A percentile compares a stretch with the other conserved stretches of the same genome.
Conservation (phyloP, 2,888 invertebrate species). For the Chalcosyrphus nemorum region DNA sequence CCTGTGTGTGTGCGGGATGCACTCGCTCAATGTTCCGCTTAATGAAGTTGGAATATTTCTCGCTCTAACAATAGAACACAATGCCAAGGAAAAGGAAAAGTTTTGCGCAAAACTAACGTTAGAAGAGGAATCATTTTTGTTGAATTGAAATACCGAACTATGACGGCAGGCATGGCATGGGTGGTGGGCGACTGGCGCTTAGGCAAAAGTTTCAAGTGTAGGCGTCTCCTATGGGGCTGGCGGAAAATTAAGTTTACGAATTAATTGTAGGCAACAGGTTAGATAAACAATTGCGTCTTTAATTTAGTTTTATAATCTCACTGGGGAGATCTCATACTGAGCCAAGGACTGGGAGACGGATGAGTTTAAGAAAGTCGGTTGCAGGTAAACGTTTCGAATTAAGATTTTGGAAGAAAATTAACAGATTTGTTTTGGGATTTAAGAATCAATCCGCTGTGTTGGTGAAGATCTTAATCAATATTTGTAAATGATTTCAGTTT, state of each 20-base stretch:
- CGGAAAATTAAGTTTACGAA: slow-evolving; percentile 7
- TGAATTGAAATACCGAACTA: slow-evolving; percentile 17
- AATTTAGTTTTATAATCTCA: slow-evolving; percentile 32
- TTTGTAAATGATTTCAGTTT: too few species aligned
- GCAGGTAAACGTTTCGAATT: neutral
- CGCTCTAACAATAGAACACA: slow-evolving; percentile 30
- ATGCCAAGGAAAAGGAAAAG: slow-evolving; percentile 24
- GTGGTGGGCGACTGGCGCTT: neutral
- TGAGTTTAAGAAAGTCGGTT: neutral
- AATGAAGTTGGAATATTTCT: slow-evolving; percentile 53
- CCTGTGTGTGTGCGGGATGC: too few species aligned
- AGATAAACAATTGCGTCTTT: slow-evolving; percentile 39
- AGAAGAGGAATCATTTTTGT: slow-evolving; percentile 13
- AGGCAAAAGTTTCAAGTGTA: neutral
- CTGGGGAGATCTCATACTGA: neutral
- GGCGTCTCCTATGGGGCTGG: neutral
- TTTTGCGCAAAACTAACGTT: slow-evolving; percentile 32
- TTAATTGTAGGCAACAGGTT: slow-evolving; percentile 52
- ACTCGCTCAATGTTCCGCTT: slow-evolving; percentile 37
- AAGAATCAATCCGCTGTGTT: too few species aligned
- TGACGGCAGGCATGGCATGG: neutral
- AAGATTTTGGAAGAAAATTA: too few species aligned
- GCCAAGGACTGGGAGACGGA: neutral
- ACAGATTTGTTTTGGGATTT: too few species aligned
- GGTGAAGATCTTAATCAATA: too few species aligned